A percentile compares a stretch with the other conserved stretches of the same genome.
Conservation (phyloP, 2,113 vertebrate species). For the Platysteira castanea region DNA sequence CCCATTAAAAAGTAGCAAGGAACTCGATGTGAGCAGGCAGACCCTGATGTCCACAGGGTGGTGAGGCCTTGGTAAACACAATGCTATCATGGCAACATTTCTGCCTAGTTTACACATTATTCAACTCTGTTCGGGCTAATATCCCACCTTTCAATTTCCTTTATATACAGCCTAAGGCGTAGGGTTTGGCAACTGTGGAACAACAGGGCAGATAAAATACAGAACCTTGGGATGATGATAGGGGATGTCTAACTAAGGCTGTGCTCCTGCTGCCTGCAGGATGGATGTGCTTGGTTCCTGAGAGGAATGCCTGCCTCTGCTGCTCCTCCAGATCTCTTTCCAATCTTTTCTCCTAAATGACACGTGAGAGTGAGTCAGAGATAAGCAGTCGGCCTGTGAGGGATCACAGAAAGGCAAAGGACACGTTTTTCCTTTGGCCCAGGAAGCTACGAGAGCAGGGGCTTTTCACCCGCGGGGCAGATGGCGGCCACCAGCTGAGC, state of each 20-base stretch:
- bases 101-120: conserved; percentile 4
- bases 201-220: background rate
- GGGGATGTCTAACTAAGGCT: accelerated
- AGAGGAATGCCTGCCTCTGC: background rate
- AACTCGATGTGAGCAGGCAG: background rate
- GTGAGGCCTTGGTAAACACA: background rate
- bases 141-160: background rate
- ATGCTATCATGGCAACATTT: background rate
- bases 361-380: background rate
- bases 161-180: background rate
- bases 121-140: background rate
- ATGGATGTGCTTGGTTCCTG: background rate
- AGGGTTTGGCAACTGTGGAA: background rate
- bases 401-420: background rate
- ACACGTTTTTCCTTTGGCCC: background rate
- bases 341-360: background rate
- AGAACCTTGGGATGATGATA: background rate
- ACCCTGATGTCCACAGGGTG: background rate
- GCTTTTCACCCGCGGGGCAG: background rate
- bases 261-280: background rate
- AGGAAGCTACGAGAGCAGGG: background rate
- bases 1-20: background rate
- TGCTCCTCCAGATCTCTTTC: background rate
- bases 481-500: background rate
- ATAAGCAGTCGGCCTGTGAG: background rate